phyloP scores from a whole-genome alignment of 2,797 vertebrate species.

The Spizella passerina region DNA sequence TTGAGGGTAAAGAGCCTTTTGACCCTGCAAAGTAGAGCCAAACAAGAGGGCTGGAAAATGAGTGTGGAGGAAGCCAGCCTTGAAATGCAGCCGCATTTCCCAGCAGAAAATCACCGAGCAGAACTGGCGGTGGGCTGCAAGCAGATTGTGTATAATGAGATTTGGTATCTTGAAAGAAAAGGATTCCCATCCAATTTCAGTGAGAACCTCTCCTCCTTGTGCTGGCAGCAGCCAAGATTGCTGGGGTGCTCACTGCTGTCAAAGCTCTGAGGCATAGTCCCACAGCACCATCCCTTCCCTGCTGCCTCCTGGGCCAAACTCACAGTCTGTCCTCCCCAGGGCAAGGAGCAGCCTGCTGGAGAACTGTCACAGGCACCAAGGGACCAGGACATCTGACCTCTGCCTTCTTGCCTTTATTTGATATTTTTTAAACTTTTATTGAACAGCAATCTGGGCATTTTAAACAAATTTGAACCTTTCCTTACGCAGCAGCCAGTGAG shows the following conservation, averaged over 20 bases:
- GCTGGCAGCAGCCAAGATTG: neutral
- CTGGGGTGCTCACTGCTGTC: neutral
- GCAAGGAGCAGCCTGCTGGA: neutral
- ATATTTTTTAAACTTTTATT: neutral
- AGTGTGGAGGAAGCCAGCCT: conserved; percentile 3
- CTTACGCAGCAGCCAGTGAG: neutral
- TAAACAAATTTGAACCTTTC: neutral
- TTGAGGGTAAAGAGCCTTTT: conserved; percentile 31
- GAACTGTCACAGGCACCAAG: neutral
- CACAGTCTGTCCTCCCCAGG: neutral
- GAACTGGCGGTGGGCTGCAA: neutral
- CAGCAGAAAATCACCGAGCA: neutral
- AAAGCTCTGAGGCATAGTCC: neutral
- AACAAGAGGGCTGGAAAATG: neutral
- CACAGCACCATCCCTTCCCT: neutral
- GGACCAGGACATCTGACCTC: neutral
- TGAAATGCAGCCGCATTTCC: neutral
- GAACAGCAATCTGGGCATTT: neutral
- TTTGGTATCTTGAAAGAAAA: neutral
- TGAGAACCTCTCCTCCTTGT: neutral
- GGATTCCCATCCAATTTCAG: neutral
- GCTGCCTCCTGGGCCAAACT: accelerated
- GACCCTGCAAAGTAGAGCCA: conserved; percentile 38
- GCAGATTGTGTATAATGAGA: neutral
- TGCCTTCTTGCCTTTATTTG: neutral